Evolutionary conservation across 2,113 vertebrate genomes (phyloP).

Genomic region (Ardeotis arabs): DNA sequence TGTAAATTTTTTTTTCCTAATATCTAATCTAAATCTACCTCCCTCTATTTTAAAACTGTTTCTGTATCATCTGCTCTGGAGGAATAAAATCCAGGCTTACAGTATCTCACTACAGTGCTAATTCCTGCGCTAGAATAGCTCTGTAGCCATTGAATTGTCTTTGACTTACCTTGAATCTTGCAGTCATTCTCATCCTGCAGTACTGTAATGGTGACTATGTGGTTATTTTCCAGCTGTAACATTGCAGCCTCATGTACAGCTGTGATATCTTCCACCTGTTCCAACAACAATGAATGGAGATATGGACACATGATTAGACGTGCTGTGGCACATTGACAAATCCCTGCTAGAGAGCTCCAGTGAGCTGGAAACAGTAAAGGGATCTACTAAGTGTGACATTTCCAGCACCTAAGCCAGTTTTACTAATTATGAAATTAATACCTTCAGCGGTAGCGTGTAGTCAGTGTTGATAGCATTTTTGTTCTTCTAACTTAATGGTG

Average conservation of each 20-base stretch:
- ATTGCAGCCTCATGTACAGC: constrained; percentile 81
- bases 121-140: neutral
- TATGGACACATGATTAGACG: neutral
- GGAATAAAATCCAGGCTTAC: neutral
- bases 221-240: constrained; percentile 83
- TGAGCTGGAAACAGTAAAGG: neutral
- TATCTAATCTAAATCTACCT: too few species aligned
- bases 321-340: neutral
- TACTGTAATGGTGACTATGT: constrained; percentile 78
- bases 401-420: neutral
- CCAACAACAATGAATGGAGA: neutral
- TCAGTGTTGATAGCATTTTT: neutral
- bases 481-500: neutral
- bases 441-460: fast-evolving
- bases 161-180: constrained; percentile 85
- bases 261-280: constrained; percentile 88
- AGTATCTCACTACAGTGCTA: neutral
- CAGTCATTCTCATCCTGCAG: constrained; percentile 88
- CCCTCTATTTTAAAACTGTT: too few species aligned
- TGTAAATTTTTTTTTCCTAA: too few species aligned
- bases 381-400: neutral
- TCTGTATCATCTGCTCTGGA: neutral
- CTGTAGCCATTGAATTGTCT: neutral
- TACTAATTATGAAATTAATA: fast-evolving
- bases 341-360: neutral